These are phyloP conservation scores for Choreutis nemorana DNA, from an alignment of 2,888 invertebrate genomes.

Conservation along the genomic window DNA sequence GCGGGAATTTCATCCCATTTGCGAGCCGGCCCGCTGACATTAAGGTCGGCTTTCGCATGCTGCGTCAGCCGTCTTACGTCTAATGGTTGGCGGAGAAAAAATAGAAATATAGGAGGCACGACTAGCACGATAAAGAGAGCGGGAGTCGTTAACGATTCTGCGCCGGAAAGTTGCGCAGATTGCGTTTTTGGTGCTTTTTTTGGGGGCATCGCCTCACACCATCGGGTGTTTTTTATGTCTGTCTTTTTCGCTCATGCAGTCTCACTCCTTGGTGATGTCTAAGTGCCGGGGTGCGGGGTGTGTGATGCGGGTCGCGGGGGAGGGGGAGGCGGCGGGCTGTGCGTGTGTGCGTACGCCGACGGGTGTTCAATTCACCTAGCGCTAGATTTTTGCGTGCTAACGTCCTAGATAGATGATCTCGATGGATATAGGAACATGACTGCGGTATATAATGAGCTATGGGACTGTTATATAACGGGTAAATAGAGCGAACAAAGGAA, in stretches of 20 bases:
- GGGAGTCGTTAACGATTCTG: conserved; percentile 68
- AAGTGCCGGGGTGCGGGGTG: conserved; percentile 15
- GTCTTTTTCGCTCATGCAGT: conserved; percentile 58
- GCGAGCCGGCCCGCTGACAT: neutral
- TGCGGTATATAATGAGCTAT: conserved; percentile 52
- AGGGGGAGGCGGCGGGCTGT: too few species aligned
- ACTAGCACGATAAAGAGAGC: conserved; percentile 64
- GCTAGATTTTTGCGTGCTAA: conserved; percentile 61
- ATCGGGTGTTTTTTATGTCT: conserved; percentile 60
- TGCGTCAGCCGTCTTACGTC: conserved; percentile 44
- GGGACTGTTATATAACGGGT: conserved; percentile 46
- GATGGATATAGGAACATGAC: conserved; percentile 25
- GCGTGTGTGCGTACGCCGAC: too few species aligned
- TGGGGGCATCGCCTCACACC: conserved; percentile 64
- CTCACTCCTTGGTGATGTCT: conserved; percentile 36
- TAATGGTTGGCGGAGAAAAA: conserved; percentile 57
- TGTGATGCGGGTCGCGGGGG: conserved; percentile 24
- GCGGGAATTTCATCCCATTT: conserved; percentile 16
- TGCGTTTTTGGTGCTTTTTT: conserved; percentile 68
- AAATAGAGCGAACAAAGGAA: conserved; percentile 52
- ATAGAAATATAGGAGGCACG: conserved; percentile 66
- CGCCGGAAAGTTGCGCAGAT: conserved; percentile 69
- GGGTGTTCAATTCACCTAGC: too few species aligned
- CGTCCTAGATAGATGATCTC: conserved; percentile 55
- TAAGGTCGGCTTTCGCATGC: conserved; percentile 17